Base-by-base conservation (phyloP, 1,140 invertebrate species). In the Trichoplusia ni region DNA sequence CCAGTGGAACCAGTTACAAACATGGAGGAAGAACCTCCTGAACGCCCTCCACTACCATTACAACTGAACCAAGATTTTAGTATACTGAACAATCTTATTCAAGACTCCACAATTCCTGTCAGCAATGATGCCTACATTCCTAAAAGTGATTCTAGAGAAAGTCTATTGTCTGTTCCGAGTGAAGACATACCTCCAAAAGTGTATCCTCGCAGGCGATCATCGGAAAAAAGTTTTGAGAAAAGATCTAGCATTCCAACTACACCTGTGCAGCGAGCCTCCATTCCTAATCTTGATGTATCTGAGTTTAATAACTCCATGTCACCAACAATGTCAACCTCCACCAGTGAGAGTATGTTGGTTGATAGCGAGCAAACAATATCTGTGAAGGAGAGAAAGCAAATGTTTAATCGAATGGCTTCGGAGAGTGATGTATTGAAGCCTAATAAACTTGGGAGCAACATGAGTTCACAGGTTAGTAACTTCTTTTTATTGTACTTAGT, bases 341-440 rank as follows among this genome's bases (percentile, higher is more conserved):
- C 70, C 25, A 89, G 86, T 77, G 85, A 90, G 44, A 80, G 81
- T 23, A 83, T 85, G 79, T 56, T 88, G 8, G 56, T 82, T 13
- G 87, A 88, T 29, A 86, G 67, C 73, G 91, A 89, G 89, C 92
- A 92, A 66, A 92, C 94, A 71, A 94, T 98, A 64, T 97, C 96
- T 69, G 97, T 99, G 2, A 97, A 96, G 82, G 97, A 99, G 86
- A 92, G 96, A 65, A 97, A 96, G 77, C 95, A 97, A 91, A 97
- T 97, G 84, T 97, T 98, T 84, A 98, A 98, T 87, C 93, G 95
- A 73, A 94, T 98, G 92, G 96, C 96, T 47, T 97, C 95, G 4
- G 94, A 96, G 72, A 93, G 93, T 74, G 95, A 96, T 79, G 90
- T 95, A 4, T 78, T 92, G 29, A 89, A 81, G 58, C 74, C 78